Evolutionary conservation across 2,797 vertebrate genomes (phyloP), one percentile per base, ranked within the genome.

Genomic region (Sparidentex hasta): DNA sequence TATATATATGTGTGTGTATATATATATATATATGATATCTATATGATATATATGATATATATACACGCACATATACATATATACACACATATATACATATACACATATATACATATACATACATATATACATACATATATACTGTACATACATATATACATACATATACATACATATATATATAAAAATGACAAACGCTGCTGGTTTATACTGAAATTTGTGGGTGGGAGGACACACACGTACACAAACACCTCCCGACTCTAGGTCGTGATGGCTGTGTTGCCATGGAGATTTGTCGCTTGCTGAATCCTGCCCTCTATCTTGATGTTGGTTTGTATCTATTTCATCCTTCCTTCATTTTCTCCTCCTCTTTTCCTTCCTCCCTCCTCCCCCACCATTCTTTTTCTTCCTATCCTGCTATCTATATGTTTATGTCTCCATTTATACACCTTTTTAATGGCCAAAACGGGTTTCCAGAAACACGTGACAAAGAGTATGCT

Each of bases 221-320:
- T 88, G 75, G 86, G 87, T 80, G 88, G 89, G 82, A 78, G 61
- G 65, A 80, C 56, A 64, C 52, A 41, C 58, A 90, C 81, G 61
- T 62, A 80, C 56, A 61, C 52, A 41, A 55, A 90, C 81, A 83
- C 83, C 25, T 72, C 59, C 69, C 33, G 9, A 75, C 68, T 59
- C 56, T 56, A 66, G 66, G 86, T 88, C 80, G 75, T 88, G 80
- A 91, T 88, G 81, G 82, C 88, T 84, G 86, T 77, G 94, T 94
- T 95, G 80, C 93, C 89, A 94, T 95, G 91, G 94, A 87, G 90
- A 95, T 92, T 85, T 89, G 89, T 90, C 90, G 54, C 90, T 90
- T 73, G 46, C 81, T 85, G 75, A 87, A 87, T 87, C 64, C 84
- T 86, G 85, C 88, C 83, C 86, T 87, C 87, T 81, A 68, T 83